Percentiles rank a stretch among this genome's conserved stretches.
Conservation (phyloP, 2,888 invertebrate genomes). For the Alloscopus bannaensis region DNA sequence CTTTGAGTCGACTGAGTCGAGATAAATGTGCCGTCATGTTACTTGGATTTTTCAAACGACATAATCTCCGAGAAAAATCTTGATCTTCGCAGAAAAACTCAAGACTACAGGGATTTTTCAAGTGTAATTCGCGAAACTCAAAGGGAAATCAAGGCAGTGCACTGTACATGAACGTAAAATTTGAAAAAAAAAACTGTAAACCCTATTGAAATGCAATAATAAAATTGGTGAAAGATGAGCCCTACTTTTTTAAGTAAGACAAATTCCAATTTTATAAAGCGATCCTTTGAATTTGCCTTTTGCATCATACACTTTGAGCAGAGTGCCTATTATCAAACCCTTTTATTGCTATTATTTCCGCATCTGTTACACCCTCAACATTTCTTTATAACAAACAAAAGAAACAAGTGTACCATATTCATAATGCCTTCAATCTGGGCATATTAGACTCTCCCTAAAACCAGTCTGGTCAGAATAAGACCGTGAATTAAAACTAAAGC, state of each 20-base stretch:
- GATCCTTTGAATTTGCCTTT: background rate
- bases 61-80: too few species aligned
- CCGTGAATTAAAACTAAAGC: constrained; percentile 4
- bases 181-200: too few species aligned
- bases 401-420: background rate
- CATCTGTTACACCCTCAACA: background rate
- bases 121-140: background rate
- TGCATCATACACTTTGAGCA: constrained; percentile 11
- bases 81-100: too few species aligned
- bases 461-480: constrained; percentile 10
- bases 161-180: too few species aligned
- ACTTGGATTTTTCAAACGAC: too few species aligned
- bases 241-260: constrained; percentile 6
- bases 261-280: background rate
- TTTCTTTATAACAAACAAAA: too few species aligned
- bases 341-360: constrained; percentile 33
- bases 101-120: too few species aligned
- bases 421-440: background rate
- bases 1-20: too few species aligned
- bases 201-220: background rate
- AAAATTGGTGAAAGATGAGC: background rate
- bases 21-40: too few species aligned
- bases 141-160: background rate
- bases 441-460: constrained; percentile 6
- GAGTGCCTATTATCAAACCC: constrained; percentile 11